Evolutionary conservation across 23 tunicate genomes (phyloP).

Genomic region (Oikopleura vanhoeffeni): DNA sequence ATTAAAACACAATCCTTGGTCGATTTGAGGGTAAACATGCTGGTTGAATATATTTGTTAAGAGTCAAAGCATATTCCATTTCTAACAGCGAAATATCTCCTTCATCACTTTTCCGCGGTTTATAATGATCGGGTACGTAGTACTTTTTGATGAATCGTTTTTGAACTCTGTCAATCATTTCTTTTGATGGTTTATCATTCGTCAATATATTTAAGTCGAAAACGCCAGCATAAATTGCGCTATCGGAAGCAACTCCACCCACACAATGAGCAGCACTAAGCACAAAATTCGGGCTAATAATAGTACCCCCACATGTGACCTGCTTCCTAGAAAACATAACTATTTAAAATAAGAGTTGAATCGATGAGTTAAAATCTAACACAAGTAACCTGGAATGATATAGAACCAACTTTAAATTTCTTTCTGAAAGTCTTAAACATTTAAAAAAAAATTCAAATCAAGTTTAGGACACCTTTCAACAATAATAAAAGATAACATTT

Average conservation of each 20-base stretch:
- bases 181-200: background rate
- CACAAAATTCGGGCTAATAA: background rate
- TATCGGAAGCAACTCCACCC: background rate
- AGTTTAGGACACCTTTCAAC: too few relatives aligned
- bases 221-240: background rate
- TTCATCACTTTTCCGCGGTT: background rate
- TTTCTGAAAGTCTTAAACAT: too few relatives aligned
- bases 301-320: background rate
- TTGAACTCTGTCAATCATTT: background rate
- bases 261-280: background rate
- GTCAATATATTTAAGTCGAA: background rate
- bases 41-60: background rate
- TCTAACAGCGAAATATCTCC: background rate
- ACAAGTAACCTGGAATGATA: too few relatives aligned
- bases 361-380: too few relatives aligned
- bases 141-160: background rate
- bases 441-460: too few relatives aligned
- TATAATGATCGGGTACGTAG: background rate
- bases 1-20: too few relatives aligned
- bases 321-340: background rate
- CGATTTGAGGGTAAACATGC: background rate
- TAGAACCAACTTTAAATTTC: too few relatives aligned
- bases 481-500: too few relatives aligned
- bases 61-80: background rate
- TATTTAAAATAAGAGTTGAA: too few relatives aligned